phyloP scores from a whole-genome alignment of 2,797 vertebrate genomes.

The Serranus cabrilla region DNA sequence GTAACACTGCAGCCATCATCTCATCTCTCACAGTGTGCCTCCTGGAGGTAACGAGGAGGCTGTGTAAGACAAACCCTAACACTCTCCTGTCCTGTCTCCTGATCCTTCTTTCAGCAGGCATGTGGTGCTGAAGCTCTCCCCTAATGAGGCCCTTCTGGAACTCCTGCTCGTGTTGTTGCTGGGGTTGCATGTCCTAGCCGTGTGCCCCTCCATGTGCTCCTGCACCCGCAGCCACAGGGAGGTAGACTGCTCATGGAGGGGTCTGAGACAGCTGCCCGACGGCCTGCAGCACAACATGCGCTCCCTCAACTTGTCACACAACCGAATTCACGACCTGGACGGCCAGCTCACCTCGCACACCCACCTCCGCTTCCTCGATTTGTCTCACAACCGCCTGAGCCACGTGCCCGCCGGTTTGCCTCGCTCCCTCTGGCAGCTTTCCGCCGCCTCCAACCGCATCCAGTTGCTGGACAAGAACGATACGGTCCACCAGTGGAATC shows the following conservation, averaged over 20 bases:
- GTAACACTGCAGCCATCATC: constrained; percentile 26
- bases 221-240: constrained; percentile 92
- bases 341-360: constrained; percentile 88
- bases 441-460: constrained; percentile 90
- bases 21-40: background rate
- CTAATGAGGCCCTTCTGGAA: constrained; percentile 67
- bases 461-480: constrained; percentile 93
- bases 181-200: constrained; percentile 78
- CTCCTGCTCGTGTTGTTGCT: constrained; percentile 84
- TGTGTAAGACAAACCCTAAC: constrained; percentile 31
- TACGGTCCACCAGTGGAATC: constrained; percentile 96
- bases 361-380: constrained; percentile 92
- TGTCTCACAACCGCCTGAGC: constrained; percentile 92
- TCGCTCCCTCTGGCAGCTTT: constrained; percentile 94
- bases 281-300: constrained; percentile 93
- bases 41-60: constrained; percentile 17
- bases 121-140: constrained; percentile 63
- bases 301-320: constrained; percentile 94
- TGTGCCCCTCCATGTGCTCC: constrained; percentile 91
- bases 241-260: constrained; percentile 94
- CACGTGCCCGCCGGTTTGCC: constrained; percentile 90
- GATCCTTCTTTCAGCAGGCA: constrained; percentile 66
- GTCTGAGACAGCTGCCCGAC: constrained; percentile 89
- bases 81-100: constrained; percentile 41
- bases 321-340: constrained; percentile 90